Evolutionary conservation across 2,888 invertebrate genomes (phyloP), one percentile per base, ranked within the genome.

Genomic region (Acanthopleura granulata): DNA sequence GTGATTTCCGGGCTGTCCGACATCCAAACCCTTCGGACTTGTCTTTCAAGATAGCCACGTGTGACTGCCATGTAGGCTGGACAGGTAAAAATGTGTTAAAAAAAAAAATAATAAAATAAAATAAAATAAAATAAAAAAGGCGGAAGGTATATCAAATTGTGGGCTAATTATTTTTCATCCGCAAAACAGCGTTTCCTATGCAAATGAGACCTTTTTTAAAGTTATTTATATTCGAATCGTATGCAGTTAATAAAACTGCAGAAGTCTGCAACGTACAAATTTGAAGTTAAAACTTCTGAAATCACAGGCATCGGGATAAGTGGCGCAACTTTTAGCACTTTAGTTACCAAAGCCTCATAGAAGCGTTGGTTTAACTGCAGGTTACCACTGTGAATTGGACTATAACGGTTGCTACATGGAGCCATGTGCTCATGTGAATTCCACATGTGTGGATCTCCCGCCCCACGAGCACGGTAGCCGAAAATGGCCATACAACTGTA

Each of bases 21-120:
- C 25, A 66, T 14, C 22, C 22, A 1, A 57, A n/a, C 22, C n/a
- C 22, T 9, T n/a, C 12, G 22, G n/a, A 57, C 57, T n/a, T n/a
- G 3, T 22, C 25, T 27, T 66, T 27, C 66, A 18, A 27, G 27
- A 27, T 66, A 15, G 66, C 29, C 25, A 27, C 25, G 16, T 66
- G 66, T 66, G 66, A 66, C 29, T 66, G 66, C 25, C 1, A 3
- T 27, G 22, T 66, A 16, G 66, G 66, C 22, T 66, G 66, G 66
- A 66, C 66, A 27, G 66, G 66, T 66, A 66, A n/a, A 12, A 3
- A 18, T 57, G 22, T 57, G 1, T 57, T n/a, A 22, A n/a, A n/a
- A n/a, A n/a, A n/a, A n/a, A n/a, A n/a, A n/a, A n/a, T n/a, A n/a
- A n/a, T n/a, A n/a, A n/a, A n/a, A n/a, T n/a, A n/a, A n/a, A n/a